Evolutionary conservation across 2,888 invertebrate species (phyloP), one percentile per base, ranked within the genome.

Genomic region (Andricus quercusramuli): DNA sequence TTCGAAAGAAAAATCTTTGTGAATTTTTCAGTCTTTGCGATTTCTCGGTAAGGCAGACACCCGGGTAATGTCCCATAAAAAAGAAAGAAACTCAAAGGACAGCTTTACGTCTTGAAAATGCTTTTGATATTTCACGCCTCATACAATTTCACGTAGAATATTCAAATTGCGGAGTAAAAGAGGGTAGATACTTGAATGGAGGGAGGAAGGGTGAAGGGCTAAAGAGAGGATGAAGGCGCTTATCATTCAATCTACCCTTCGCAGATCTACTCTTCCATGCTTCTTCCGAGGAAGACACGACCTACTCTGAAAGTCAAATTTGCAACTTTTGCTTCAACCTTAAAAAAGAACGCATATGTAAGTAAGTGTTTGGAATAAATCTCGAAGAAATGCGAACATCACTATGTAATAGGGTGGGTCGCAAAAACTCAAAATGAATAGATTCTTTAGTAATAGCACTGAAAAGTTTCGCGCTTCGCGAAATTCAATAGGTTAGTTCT

Each of bases 291-390:
- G 51, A 22, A 62, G 22, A 22, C 11, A 15, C 25, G 70, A 82
- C 79, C 86, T 87, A 82, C 84, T 88, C 87, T 88, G 86, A 89
- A 89, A 90, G 88, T 88, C 86, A 90, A 86, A 90, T 90, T 89
- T 79, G 70, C 83, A 89, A 87, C 85, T 89, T 88, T 86, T 86
- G 81, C 88, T 86, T 88, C 88, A 88, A 88, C 83, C 83, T 83
- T 83, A 29, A 70, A 51, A 51, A 70, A 51, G 20, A 70, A 70
- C 51, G 68, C 22, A 41, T n/a, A 17, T 68, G 25, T 68, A 17
- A 44, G 22, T 68, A 17, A 47, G 68, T 70, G 22, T 29, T 70
- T 51, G 11, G 25, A 51, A 51, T 51, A 51, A 51, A 70, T 70
- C 70, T 17, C 15, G 17, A 47, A 47, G 47, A 47, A 17, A 5